Evolutionary conservation across 1,140 invertebrate genomes (phyloP), one percentile per base, ranked within the genome.

Genomic region (Ectropis grisescens): DNA sequence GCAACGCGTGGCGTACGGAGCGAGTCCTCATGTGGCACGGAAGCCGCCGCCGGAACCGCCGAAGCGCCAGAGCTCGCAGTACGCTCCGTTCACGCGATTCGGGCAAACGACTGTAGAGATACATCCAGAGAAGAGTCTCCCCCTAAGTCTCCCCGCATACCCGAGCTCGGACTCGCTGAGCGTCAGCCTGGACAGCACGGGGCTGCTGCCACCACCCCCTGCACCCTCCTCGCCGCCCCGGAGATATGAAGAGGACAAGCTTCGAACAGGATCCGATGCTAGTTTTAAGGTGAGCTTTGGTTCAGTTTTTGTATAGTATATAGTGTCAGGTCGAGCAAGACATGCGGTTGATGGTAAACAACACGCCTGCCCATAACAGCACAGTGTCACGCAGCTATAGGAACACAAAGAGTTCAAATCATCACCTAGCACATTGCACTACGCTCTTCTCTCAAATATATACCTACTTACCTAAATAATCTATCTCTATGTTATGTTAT

Each of bases 21-120:
- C 71, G 8, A 88, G 87, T 59, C 88, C 87, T 0, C 81, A 88
- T 66, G 87, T 88, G 37, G 85, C 86, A 10, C 88, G 91, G 46
- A 90, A 90, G 58, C 85, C 89, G 12, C 94, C 94, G 7, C 94
- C 94, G 0, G 93, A 94, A 27, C 94, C 94, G 1, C 94, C 94
- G 1, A 91, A 95, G 54, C 83, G 94, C 2, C 89, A 90, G 44
- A 89, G 85, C 48, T 86, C 86, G 0, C 76, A 81, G 39, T 86
- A 74, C 75, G 84, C 46, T 41, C 82, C 61, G 49, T 85, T 82
- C 69, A 80, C 47, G 0, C 68, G 85, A 29, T 85, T 82, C 52
- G 75, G 76, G 0, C 85, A 87, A 45, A 88, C 87, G 2, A 88
- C 86, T 4, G 88, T 87, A 4, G 88, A 89, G 65, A 88, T 89